These are phyloP conservation scores for Gymnogyps californianus DNA, from an alignment of 2,113 vertebrate genomes.

Conservation along the genomic window DNA sequence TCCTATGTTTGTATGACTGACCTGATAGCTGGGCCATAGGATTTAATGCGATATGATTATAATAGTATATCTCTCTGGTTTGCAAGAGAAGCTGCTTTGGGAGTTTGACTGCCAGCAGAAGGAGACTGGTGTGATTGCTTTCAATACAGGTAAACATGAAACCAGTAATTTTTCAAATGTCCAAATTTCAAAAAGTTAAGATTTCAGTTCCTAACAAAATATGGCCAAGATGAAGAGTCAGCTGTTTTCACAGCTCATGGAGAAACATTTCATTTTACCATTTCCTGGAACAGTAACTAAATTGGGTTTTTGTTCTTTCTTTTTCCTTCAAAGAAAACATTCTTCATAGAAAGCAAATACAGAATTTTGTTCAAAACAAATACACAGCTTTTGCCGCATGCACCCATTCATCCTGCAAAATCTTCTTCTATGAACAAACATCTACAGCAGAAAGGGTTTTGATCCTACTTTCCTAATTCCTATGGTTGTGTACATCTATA, in stretches of 20 bases:
- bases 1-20: neutral
- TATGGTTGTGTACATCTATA: rapidly evolving
- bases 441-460: neutral
- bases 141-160: neutral
- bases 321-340: neutral
- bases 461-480: neutral
- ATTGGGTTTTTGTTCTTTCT: neutral
- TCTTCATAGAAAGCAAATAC: neutral
- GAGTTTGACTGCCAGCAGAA: neutral
- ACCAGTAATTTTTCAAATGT: neutral
- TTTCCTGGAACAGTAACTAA: neutral
- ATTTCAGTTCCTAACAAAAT: neutral
- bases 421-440: neutral
- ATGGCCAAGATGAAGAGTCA: neutral
- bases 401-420: neutral
- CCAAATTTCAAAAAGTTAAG: neutral
- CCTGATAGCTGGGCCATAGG: neutral
- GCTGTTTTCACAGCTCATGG: neutral
- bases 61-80: neutral
- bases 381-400: neutral
- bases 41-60: neutral
- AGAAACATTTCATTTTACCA: neutral
- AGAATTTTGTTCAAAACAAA: neutral
- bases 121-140: neutral
- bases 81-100: neutral